phyloP scores from a whole-genome alignment of 2,888 invertebrate genomes.

The Prostheceraeus crozeri region DNA sequence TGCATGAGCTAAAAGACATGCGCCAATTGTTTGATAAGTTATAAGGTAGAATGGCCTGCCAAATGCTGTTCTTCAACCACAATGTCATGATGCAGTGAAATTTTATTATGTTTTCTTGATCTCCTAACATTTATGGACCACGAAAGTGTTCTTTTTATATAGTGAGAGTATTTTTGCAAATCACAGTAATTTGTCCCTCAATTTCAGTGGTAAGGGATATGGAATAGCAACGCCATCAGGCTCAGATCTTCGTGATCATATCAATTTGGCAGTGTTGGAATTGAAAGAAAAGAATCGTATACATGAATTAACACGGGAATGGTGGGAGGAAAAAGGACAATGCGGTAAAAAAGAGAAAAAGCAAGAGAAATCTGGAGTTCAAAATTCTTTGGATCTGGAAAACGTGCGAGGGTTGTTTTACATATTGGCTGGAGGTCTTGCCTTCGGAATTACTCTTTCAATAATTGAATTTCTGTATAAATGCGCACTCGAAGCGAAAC shows the following conservation, averaged over 20 bases:
- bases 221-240: slow-evolving; percentile 37
- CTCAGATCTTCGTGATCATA: slow-evolving; percentile 36
- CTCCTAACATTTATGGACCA: too few relatives aligned
- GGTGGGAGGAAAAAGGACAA: slow-evolving; percentile 36
- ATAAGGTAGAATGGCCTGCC: too few relatives aligned
- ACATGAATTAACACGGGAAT: slow-evolving; percentile 9
- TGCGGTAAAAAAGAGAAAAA: slow-evolving; percentile 22
- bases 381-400: slow-evolving; percentile 33
- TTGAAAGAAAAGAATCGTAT: slow-evolving; percentile 36
- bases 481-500: slow-evolving; percentile 31
- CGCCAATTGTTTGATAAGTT: too few relatives aligned
- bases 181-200: too few relatives aligned
- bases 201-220: slow-evolving; percentile 38
- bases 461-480: slow-evolving; percentile 34
- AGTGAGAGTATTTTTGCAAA: too few relatives aligned
- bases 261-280: slow-evolving; percentile 33
- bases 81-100: too few relatives aligned
- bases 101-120: too few relatives aligned
- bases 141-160: too few relatives aligned
- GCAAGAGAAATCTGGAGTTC: slow-evolving; percentile 23
- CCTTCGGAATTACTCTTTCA: slow-evolving; percentile 29
- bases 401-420: slow-evolving; percentile 34
- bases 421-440: slow-evolving; percentile 31
- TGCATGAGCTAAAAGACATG: too few relatives aligned
- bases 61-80: too few relatives aligned